Evolutionary conservation across 2,797 vertebrate species (phyloP), one percentile per base, ranked within the genome.

Genomic region (Sarcophilus harrisii): DNA sequence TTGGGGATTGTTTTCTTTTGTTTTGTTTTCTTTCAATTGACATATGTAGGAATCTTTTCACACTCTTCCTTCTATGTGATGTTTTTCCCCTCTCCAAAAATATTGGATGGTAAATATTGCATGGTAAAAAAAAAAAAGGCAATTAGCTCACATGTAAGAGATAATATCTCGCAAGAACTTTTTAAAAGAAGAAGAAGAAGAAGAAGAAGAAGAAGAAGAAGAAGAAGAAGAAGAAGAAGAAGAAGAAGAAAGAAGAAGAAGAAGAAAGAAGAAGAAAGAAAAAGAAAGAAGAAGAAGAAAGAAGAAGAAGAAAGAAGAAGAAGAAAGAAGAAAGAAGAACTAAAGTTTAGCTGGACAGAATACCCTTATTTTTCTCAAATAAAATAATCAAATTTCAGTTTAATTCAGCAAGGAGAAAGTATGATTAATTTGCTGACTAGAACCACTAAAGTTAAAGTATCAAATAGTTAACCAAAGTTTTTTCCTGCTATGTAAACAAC

Each of bases 121-220:
- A 55, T 55, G 54, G 54, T 55, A 55, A 57, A 57, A 57, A 57
- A 57, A 57, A 57, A 14, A 52, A 59, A 95, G 92, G 90, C n/a
- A 93, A 96, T 89, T 91, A 90, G 92, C 93, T 95, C 94, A 91
- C 73, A 38, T 11, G n/a, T 29, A 95, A 95, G 91, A 95, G 49
- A 73, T 54, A 95, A 94, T 59, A 92, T 55, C 58, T 30, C n/a
- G n/a, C 90, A 96, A 87, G 93, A 89, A 94, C 57, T 62, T 92
- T 45, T 21, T 59, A 54, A 54, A 4, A 54, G 52, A 54, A 54
- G 52, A 54, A 54, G 52, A 54, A 54, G 52, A 54, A 54, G 49
- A 49, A 49, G 49, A 49, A 49, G 52, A 52, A 52, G 52, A 52
- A 52, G 52, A 52, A 52, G 52, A 52, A 52, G 52, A 52, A 52